A percentile compares a stretch with the other conserved stretches of the same genome.
Evolutionary conservation across 2,797 vertebrate genomes (phyloP).

Genomic region (Melanotaenia maccullochi): DNA sequence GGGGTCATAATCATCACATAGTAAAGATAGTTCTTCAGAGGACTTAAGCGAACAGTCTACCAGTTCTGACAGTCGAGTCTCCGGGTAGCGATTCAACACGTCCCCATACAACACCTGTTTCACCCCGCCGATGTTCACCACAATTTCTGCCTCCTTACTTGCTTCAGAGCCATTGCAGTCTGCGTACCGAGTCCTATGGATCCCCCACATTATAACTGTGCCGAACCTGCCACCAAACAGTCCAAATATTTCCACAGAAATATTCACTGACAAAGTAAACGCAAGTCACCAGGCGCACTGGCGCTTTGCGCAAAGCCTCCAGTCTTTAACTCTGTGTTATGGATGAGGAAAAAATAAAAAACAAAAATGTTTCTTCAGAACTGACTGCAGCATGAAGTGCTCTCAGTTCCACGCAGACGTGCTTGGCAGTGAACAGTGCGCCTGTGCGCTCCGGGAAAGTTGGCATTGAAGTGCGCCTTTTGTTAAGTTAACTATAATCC

Average conservation of each 20-base stretch:
- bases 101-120: conserved; percentile 89
- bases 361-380: conserved; percentile 15
- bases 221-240: conserved; percentile 32
- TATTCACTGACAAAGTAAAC: conserved; percentile 12
- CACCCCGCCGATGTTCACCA: conserved; percentile 94
- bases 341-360: background rate
- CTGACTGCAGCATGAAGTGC: conserved; percentile 50
- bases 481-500: conserved; percentile 20
- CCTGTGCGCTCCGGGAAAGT: conserved; percentile 74
- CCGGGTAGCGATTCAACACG: conserved; percentile 89
- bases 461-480: conserved; percentile 66
- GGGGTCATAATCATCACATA: conserved; percentile 96
- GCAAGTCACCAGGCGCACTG: conserved; percentile 7
- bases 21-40: conserved; percentile 85
- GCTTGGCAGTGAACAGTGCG: conserved; percentile 67
- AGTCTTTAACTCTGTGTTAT: background rate
- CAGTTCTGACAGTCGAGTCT: conserved; percentile 91
- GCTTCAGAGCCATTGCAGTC: conserved; percentile 82
- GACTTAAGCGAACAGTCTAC: conserved; percentile 81
- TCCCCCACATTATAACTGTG: conserved; percentile 84
- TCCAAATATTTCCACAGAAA: conserved; percentile 12
- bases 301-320: conserved; percentile 46
- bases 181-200: conserved; percentile 79
- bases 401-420: conserved; percentile 41
- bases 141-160: conserved; percentile 88